Percentiles rank a stretch among this genome's conserved stretches.
Evolutionary conservation across 2,797 vertebrate genomes (phyloP).

Genomic region (Propithecus deckenii): DNA sequence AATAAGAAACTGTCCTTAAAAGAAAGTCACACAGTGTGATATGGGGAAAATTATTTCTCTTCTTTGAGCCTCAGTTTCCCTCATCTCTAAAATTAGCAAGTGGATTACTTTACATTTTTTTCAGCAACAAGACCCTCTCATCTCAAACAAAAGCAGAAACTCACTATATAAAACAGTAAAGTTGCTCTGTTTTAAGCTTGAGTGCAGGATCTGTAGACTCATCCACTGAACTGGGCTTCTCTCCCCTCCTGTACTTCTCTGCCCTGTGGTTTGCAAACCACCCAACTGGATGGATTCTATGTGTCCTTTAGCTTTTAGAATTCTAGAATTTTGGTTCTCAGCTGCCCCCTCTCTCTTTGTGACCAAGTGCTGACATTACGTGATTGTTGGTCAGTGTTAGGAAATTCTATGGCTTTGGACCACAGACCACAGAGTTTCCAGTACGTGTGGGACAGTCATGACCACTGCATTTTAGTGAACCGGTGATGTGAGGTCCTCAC

Average conservation of each 20-base stretch:
- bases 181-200: not conserved
- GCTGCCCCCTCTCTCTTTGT: not conserved
- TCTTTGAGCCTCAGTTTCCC: not conserved
- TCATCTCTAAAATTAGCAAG: not conserved
- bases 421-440: not conserved
- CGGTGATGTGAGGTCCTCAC: not conserved
- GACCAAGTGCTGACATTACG: not conserved
- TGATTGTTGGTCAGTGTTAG: not conserved
- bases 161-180: not conserved
- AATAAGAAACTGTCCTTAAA: not conserved
- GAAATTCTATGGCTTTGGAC: not conserved
- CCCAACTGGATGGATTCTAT: not conserved
- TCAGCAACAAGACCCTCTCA: not conserved
- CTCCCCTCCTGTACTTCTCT: not conserved
- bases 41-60: not conserved
- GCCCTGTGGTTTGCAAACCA: not conserved
- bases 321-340: not conserved
- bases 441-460: not conserved
- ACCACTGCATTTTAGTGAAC: not conserved
- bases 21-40: not conserved
- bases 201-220: not conserved
- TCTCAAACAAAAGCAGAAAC: slow-evolving; percentile 20
- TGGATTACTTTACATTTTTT: not conserved
- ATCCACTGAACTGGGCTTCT: not conserved
- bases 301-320: not conserved